Conservation (phyloP, 2,113 vertebrate species). For the Heliornis fulica region DNA sequence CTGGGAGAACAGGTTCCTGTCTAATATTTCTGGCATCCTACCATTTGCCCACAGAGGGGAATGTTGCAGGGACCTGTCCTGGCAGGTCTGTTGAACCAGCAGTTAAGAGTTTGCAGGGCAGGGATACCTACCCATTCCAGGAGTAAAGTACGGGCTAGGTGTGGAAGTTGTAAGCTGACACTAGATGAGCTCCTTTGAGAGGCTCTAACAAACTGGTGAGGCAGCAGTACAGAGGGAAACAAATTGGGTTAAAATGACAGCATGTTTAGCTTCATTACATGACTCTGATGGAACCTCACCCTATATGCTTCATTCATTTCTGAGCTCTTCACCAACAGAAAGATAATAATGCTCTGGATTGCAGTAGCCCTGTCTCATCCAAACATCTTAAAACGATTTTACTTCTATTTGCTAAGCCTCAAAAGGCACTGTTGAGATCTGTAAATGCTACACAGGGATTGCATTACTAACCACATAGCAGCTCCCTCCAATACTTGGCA, state of each 20-base stretch:
- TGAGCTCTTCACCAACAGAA: constrained; percentile 39
- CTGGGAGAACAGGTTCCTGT: constrained; percentile 82
- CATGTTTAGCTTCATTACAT: constrained; percentile 64
- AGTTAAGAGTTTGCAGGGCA: constrained; percentile 69
- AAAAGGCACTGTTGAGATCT: constrained; percentile 2
- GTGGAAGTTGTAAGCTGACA: constrained; percentile 67
- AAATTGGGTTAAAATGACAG: constrained; percentile 63
- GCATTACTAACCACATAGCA: neutral
- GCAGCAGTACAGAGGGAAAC: constrained; percentile 57
- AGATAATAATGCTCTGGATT: constrained; percentile 57
- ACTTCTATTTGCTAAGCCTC: constrained; percentile 19
- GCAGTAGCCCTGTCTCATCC: constrained; percentile 54
- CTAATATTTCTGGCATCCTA: constrained; percentile 68
- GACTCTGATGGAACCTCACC: constrained; percentile 63
- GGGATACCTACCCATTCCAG: constrained; percentile 51
- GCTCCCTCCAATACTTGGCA: neutral
- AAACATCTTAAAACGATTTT: constrained; percentile 24
- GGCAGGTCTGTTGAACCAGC: constrained; percentile 75
- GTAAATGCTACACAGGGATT: neutral
- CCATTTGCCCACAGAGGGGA: constrained; percentile 66
- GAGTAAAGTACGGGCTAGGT: constrained; percentile 57
- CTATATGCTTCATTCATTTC: constrained; percentile 61
- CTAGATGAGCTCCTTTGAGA: constrained; percentile 64
- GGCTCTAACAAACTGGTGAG: constrained; percentile 60
- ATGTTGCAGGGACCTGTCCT: constrained; percentile 74